These are phyloP conservation scores for Morone saxatilis DNA, from an alignment of 2,113 vertebrate species.

Conservation along the genomic window DNA sequence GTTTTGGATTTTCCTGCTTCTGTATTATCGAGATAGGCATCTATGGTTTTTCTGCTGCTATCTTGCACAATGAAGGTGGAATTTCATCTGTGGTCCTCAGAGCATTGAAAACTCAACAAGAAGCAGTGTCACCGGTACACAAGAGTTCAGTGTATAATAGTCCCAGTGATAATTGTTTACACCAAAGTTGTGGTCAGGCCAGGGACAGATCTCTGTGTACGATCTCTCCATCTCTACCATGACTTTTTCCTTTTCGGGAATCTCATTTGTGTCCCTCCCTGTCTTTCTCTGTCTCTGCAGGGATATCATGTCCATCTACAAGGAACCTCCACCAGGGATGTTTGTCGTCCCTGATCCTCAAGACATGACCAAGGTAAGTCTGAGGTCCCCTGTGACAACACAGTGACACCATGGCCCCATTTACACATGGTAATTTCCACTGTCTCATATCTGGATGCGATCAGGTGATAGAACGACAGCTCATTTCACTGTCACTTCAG, in stretches of 20 bases:
- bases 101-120: neutral
- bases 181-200: neutral
- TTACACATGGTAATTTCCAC: too few species aligned
- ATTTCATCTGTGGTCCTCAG: neutral
- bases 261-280: neutral
- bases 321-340: conserved; percentile 98
- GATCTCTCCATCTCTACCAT: neutral
- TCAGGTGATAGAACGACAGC: neutral
- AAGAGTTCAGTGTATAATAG: neutral
- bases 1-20: neutral
- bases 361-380: conserved; percentile 97
- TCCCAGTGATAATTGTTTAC: neutral
- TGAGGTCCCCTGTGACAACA: too few species aligned
- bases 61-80: neutral
- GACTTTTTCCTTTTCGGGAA: neutral
- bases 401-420: neutral
- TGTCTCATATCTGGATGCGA: neutral
- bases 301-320: conserved; percentile 99
- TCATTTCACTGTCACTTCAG: neutral
- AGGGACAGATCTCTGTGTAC: neutral
- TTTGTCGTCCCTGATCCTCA: conserved; percentile 99
- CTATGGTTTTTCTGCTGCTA: neutral
- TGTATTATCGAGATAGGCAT: neutral
- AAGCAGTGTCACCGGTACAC: too few species aligned
- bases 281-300: conserved; percentile 75